A percentile compares a stretch with the other conserved stretches of the same genome.
Conservation (phyloP, 92 coral and sea anemone genomes). For the Nematostella vectensis region DNA sequence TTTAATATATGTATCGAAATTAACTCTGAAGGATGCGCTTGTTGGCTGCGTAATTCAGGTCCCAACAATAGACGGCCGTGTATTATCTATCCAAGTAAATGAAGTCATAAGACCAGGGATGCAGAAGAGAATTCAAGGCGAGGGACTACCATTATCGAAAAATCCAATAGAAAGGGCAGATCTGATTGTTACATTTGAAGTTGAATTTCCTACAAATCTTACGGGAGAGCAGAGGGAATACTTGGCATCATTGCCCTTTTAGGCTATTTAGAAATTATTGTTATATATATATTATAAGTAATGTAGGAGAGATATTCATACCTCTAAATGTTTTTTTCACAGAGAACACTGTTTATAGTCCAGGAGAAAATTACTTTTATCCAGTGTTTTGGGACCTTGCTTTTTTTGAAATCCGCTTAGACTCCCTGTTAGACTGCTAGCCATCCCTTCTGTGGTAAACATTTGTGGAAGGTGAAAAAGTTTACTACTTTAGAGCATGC, state of each 20-base stretch:
- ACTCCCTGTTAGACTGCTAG: too few relatives aligned
- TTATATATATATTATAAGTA: too few relatives aligned
- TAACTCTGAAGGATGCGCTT: slow-evolving; percentile 69
- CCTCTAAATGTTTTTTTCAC: too few relatives aligned
- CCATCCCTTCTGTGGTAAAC: too few relatives aligned
- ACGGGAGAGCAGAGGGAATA: slow-evolving; percentile 65
- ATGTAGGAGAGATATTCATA: too few relatives aligned
- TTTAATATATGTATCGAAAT: slow-evolving; percentile 71
- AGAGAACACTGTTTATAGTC: too few relatives aligned
- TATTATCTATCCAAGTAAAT: slow-evolving; percentile 65
- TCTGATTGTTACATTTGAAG: slow-evolving; percentile 85
- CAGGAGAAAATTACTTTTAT: too few relatives aligned
- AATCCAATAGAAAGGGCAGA: slow-evolving; percentile 62
- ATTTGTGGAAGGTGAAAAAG: too few relatives aligned
- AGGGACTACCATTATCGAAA: slow-evolving; percentile 91
- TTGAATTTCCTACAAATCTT: slow-evolving; percentile 79
- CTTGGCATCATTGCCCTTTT: slow-evolving; percentile 1
- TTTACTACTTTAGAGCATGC: too few relatives aligned
- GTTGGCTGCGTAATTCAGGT: slow-evolving; percentile 72
- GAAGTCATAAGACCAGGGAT: slow-evolving; percentile 95
- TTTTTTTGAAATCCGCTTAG: too few relatives aligned
- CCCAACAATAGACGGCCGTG: slow-evolving; percentile 81
- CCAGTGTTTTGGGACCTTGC: too few relatives aligned
- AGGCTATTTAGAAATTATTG: too few relatives aligned
- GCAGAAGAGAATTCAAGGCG: slow-evolving; percentile 80